These are phyloP conservation scores for Euspilapteryx auroguttella DNA, from an alignment of 2,888 invertebrate species.

Conservation along the genomic window DNA sequence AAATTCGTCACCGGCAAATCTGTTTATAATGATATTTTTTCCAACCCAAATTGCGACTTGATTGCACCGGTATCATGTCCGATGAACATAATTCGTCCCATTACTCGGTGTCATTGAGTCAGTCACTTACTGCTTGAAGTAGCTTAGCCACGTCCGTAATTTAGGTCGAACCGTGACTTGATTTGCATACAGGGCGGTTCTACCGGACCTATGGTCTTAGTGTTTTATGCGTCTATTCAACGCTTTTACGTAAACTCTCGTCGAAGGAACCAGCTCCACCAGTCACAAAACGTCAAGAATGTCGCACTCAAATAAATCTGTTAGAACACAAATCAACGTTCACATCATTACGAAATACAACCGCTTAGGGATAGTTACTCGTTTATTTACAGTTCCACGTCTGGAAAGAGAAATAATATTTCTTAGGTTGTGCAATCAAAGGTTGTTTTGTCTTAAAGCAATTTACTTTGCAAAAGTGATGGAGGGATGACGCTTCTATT, in stretches of 20 bases:
- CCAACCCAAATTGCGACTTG: constrained; percentile 31
- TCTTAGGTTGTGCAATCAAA: constrained; percentile 1
- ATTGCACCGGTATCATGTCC: constrained; percentile 30
- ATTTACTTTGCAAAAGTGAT: constrained; percentile 24
- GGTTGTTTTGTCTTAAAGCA: constrained; percentile 5
- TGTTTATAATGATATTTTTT: constrained; percentile 42
- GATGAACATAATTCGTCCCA: constrained; percentile 37
- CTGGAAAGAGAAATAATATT: too few relatives aligned
- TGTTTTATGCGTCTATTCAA: constrained; percentile 33
- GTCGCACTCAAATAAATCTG: constrained; percentile 6
- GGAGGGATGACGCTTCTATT: constrained; percentile 24
- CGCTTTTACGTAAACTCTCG: constrained; percentile 24
- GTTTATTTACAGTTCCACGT: too few relatives aligned
- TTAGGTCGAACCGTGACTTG: constrained; percentile 49
- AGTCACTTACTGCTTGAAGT: constrained; percentile 26
- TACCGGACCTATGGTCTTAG: constrained; percentile 21
- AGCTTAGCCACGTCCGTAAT: constrained; percentile 30
- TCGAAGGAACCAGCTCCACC: constrained; percentile 16
- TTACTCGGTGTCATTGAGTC: constrained; percentile 26
- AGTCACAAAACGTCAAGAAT: constrained; percentile 19
- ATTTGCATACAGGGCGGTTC: constrained; percentile 44
- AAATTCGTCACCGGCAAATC: constrained; percentile 36
- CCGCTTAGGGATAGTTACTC: too few relatives aligned
- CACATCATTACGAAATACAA: neutral
- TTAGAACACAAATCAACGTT: neutral